A percentile compares a stretch with the other conserved stretches of the same genome.
phyloP scores from a whole-genome alignment of 2,888 invertebrate species.

The Podotricha telesiphe region DNA sequence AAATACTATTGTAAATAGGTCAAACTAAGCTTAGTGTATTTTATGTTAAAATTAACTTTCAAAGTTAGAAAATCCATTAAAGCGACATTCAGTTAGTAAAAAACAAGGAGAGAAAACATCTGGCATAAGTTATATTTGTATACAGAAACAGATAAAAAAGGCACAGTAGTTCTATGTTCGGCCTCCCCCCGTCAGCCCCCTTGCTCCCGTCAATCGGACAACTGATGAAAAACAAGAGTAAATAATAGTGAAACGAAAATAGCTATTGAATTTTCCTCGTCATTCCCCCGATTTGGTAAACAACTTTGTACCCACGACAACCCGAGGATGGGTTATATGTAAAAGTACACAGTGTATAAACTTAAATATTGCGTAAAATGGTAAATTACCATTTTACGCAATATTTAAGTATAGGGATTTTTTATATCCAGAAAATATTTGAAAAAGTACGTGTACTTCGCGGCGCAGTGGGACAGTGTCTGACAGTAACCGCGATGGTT shows the following conservation, averaged over 20 bases:
- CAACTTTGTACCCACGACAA: conserved; percentile 46
- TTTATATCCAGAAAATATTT: too few relatives aligned
- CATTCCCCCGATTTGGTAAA: conserved; percentile 55
- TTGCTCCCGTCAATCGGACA: conserved; percentile 56
- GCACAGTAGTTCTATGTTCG: conserved; percentile 49
- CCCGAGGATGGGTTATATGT: not conserved
- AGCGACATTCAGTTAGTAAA: conserved; percentile 24
- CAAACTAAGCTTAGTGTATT: conserved; percentile 9
- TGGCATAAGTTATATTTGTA: conserved; percentile 32
- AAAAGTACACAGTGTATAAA: conserved; percentile 27
- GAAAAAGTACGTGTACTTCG: too few relatives aligned
- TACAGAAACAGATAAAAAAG: conserved; percentile 40
- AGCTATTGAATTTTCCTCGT: conserved; percentile 58
- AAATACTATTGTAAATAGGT: conserved; percentile 3
- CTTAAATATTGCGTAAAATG: conserved; percentile 26
- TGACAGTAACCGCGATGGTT: too few relatives aligned
- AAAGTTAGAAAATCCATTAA: conserved; percentile 30
- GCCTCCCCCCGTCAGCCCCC: too few relatives aligned
- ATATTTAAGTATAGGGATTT: too few relatives aligned
- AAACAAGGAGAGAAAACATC: conserved; percentile 24
- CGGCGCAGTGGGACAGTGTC: too few relatives aligned
- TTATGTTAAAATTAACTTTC: conserved; percentile 29
- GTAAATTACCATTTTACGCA: too few relatives aligned
- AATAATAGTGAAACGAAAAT: conserved; percentile 61
- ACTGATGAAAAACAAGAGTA: conserved; percentile 51